phyloP scores from a whole-genome alignment of 64 coral and sea anemone species.

The Catalaphyllia jardinei region DNA sequence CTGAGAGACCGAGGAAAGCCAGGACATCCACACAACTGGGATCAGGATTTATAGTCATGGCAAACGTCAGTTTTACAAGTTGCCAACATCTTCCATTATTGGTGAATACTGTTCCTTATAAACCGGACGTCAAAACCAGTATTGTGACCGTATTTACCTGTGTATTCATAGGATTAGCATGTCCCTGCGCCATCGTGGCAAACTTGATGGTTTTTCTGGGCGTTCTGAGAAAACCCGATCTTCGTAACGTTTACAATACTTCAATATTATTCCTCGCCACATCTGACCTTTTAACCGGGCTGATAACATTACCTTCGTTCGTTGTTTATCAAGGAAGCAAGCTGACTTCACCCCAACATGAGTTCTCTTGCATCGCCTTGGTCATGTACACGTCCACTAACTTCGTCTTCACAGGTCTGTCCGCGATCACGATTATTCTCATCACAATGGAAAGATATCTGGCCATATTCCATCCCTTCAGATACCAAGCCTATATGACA shows the following conservation, averaged over 20 bases:
- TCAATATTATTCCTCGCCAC: constrained; percentile 73
- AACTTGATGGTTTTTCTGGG: constrained; percentile 76
- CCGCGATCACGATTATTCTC: constrained; percentile 62
- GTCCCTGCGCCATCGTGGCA: constrained; percentile 48
- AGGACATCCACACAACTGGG: too few species aligned
- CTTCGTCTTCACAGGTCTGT: constrained; percentile 67
- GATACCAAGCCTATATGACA: constrained; percentile 59
- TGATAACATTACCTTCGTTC: constrained; percentile 56
- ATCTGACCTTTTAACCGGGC: constrained; percentile 57
- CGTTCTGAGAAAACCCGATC: constrained; percentile 72
- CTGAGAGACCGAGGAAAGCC: neutral
- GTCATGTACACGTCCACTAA: constrained; percentile 60
- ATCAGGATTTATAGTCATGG: too few species aligned
- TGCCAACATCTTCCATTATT: constrained; percentile 45
- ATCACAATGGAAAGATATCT: constrained; percentile 80
- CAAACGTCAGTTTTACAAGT: neutral
- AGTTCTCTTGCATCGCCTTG: constrained; percentile 60
- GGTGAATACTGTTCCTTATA: constrained; percentile 61
- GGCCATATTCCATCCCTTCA: constrained; percentile 78
- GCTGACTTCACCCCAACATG: neutral
- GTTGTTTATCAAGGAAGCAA: constrained; percentile 71
- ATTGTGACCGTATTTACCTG: constrained; percentile 60
- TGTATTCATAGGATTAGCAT: constrained; percentile 64
- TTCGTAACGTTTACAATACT: constrained; percentile 69
- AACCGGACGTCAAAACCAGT: constrained; percentile 10